Conservation (phyloP, 2,113 vertebrate species). For the Tichodroma muraria region DNA sequence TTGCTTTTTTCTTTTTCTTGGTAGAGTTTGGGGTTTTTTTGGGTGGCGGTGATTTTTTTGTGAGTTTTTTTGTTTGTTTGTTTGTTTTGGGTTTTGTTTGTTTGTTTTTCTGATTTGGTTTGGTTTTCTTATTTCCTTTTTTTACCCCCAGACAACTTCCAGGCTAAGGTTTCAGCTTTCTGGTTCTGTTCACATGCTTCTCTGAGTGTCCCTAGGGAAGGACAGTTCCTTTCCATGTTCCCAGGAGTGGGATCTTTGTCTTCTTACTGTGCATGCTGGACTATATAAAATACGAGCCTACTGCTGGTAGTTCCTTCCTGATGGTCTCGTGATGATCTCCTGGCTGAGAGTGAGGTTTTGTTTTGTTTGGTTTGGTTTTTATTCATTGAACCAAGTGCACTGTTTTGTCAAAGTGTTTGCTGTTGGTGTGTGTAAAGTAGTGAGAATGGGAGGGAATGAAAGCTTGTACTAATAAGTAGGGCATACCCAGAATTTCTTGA, state of each 20-base stretch:
- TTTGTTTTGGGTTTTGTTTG: too few species aligned
- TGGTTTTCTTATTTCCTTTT: not conserved
- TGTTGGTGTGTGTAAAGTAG: not conserved
- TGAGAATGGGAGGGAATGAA: not conserved
- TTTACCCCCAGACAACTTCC: fast-evolving
- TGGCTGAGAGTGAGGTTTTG: too few species aligned
- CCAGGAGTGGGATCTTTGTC: not conserved
- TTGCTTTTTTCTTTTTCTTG: not conserved
- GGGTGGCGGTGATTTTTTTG: too few species aligned
- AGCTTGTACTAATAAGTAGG: not conserved
- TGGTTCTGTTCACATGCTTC: not conserved
- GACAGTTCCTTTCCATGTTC: not conserved
- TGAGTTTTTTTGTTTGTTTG: too few species aligned
- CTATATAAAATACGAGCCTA: not conserved
- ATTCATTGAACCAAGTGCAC: not conserved
- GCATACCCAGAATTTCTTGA: not conserved
- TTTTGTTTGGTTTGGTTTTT: not conserved
- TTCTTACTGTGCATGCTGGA: not conserved
- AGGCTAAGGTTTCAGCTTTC: not conserved
- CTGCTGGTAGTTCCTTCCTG: not conserved
- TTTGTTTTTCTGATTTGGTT: too few species aligned
- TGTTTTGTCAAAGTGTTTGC: not conserved
- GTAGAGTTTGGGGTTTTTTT: not conserved
- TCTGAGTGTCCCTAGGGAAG: not conserved
- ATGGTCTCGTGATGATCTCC: not conserved